Evolutionary conservation across 2,113 vertebrate species (phyloP).

Genomic region (Hymenochirus boettgeri): DNA sequence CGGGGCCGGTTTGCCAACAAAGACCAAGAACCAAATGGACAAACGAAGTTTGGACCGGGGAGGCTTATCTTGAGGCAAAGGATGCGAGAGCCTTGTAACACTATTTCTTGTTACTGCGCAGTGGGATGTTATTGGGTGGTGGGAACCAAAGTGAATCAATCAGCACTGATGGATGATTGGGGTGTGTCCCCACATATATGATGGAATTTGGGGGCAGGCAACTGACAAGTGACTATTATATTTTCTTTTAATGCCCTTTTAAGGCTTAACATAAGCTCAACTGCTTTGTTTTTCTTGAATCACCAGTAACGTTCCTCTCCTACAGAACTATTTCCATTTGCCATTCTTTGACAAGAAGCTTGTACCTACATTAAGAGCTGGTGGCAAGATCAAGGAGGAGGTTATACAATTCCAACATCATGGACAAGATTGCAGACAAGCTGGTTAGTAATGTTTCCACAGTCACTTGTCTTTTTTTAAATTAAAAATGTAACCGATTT

Average conservation of each 20-base stretch:
- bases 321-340: conserved; percentile 93
- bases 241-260: no score
- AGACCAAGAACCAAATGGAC: conserved; percentile 77
- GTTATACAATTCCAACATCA: conserved; percentile 89
- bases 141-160: no score
- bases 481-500: no score
- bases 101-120: no score
- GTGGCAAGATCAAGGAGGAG: conserved; percentile 94
- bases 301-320: neutral
- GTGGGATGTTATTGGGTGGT: no score
- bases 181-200: no score
- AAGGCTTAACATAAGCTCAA: no score
- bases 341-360: conserved; percentile 91
- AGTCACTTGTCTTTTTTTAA: no score
- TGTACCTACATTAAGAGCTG: conserved; percentile 94
- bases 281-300: no score
- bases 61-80: conserved; percentile 87
- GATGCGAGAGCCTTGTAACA: conserved; percentile 80
- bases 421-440: conserved; percentile 89
- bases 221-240: no score
- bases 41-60: conserved; percentile 85
- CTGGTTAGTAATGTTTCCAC: conserved; percentile 77
- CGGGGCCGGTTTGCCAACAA: conserved; percentile 86
- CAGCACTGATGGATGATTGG: no score
- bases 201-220: no score